Evolutionary conservation across 2,797 vertebrate species (phyloP).

Genomic region (Rhinogobio ventralis): DNA sequence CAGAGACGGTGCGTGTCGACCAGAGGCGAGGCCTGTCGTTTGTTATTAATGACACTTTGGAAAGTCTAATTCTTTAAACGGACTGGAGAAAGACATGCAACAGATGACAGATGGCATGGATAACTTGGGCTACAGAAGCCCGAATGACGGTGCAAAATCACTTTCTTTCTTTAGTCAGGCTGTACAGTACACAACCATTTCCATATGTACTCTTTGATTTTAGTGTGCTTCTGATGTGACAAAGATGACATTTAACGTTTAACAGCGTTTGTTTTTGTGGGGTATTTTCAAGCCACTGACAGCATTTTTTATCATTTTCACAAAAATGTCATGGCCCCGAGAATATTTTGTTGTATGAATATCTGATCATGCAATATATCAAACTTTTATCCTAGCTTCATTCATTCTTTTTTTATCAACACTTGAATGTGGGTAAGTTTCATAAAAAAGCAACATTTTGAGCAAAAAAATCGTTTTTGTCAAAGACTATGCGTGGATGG

Average conservation of each 20-base stretch:
- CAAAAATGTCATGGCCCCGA: too few relatives aligned
- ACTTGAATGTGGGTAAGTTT: too few relatives aligned
- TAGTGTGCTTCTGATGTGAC: slow-evolving; percentile 30
- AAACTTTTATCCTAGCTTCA: too few relatives aligned
- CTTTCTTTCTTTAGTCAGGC: slow-evolving; percentile 29
- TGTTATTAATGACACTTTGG: slow-evolving; percentile 35
- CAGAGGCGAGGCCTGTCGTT: slow-evolving; percentile 11
- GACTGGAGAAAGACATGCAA: slow-evolving; percentile 19
- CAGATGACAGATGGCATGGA: slow-evolving; percentile 25
- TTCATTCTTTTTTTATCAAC: too few relatives aligned
- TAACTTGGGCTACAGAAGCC: slow-evolving; percentile 22
- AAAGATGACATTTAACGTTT: slow-evolving; percentile 11
- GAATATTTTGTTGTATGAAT: too few relatives aligned
- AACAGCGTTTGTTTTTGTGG: too few relatives aligned
- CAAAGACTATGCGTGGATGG: too few relatives aligned
- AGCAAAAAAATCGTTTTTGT: too few relatives aligned
- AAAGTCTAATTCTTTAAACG: slow-evolving; percentile 32
- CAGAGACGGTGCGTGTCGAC: not conserved
- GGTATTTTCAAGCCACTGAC: too few relatives aligned
- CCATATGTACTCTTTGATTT: slow-evolving; percentile 40
- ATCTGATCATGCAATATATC: too few relatives aligned
- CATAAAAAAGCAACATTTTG: too few relatives aligned
- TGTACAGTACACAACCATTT: slow-evolving; percentile 41
- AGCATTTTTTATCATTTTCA: too few relatives aligned
- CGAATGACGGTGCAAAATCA: slow-evolving; percentile 3